phyloP scores from a whole-genome alignment of 2,797 vertebrate genomes.

The Lindbergichthys nudifrons region DNA sequence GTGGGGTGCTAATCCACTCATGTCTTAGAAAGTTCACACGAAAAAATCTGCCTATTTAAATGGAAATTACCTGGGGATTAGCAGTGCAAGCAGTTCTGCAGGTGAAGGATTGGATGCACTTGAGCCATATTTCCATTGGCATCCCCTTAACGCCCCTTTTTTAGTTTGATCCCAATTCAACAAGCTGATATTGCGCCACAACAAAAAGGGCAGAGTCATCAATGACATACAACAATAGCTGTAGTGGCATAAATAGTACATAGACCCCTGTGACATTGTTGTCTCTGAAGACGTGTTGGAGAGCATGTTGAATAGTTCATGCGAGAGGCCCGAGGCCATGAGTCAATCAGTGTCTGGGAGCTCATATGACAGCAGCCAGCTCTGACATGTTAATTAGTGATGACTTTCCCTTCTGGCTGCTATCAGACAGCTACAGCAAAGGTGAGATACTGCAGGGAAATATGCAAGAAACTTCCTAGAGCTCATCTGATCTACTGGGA shows the following conservation, averaged over 20 bases:
- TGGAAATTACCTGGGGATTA: conserved; percentile 69
- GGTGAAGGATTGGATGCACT: conserved; percentile 68
- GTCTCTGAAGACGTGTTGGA: conserved; percentile 49
- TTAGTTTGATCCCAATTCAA: conserved; percentile 23
- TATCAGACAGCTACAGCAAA: conserved; percentile 54
- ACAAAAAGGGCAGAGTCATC: conserved; percentile 10
- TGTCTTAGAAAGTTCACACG: conserved; percentile 50
- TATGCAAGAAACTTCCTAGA: conserved; percentile 56
- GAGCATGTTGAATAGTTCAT: conserved; percentile 66
- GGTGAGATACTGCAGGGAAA: conserved; percentile 63
- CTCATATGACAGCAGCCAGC: conserved; percentile 67
- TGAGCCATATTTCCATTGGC: conserved; percentile 56
- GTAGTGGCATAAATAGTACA: conserved; percentile 59
- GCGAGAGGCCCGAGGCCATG: conserved; percentile 59
- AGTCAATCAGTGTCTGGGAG: conserved; percentile 72
- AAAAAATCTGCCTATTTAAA: conserved; percentile 66
- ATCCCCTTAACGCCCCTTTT: conserved; percentile 41
- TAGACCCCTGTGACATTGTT: conserved; percentile 61
- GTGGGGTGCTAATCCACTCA: conserved; percentile 56
- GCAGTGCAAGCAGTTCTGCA: conserved; percentile 50
- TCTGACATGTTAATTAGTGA: conserved; percentile 79
- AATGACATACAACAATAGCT: conserved; percentile 28
- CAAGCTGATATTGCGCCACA: conserved; percentile 9
- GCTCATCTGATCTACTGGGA: conserved; percentile 62
- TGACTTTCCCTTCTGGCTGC: conserved; percentile 65